Evolutionary conservation across 35 echinoderm and acorn worm genomes (phyloP).

Genomic region (Eucidaris tribuloides): DNA sequence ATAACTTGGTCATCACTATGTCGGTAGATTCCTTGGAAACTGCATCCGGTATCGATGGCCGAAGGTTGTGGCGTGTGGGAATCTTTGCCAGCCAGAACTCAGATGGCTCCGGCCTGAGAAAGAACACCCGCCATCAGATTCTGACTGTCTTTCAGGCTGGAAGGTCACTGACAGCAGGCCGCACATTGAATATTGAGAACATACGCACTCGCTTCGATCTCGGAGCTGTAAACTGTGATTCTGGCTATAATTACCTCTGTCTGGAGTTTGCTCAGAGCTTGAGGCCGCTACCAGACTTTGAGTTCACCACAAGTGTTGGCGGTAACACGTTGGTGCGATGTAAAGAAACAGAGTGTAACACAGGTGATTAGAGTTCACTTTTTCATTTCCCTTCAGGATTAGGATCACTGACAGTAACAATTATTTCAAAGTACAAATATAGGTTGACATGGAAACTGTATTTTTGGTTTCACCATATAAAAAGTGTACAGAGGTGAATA

Average conservation of each 20-base stretch:
- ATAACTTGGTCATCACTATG: conserved; percentile 40
- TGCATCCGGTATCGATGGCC: conserved; percentile 44
- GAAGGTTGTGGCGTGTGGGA: conserved; percentile 63
- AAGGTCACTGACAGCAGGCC: conserved; percentile 31
- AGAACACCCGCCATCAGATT: conserved; percentile 45
- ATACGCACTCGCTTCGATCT: conserved; percentile 53
- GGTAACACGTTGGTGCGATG: conserved; percentile 57
- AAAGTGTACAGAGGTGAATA: too few relatives aligned
- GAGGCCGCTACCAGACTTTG: conserved; percentile 55
- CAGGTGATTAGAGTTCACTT: too few relatives aligned
- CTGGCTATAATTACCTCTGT: conserved; percentile 51
- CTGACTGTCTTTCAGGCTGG: conserved; percentile 31
- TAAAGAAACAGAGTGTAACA: conserved; percentile 56
- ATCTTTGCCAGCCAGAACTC: conserved; percentile 65
- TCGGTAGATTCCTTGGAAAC: conserved; percentile 41
- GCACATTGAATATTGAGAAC: conserved; percentile 24
- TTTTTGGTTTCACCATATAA: too few relatives aligned
- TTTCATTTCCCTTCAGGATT: too few relatives aligned
- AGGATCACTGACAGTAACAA: too few relatives aligned
- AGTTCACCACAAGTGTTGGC: conserved; percentile 38
- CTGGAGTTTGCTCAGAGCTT: conserved; percentile 69
- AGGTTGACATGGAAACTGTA: too few relatives aligned
- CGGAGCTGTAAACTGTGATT: conserved; percentile 41
- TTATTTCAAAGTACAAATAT: too few relatives aligned
- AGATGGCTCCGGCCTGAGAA: conserved; percentile 41